phyloP scores from a whole-genome alignment of 2,113 vertebrate species.

The Hippoglossus stenolepis region DNA sequence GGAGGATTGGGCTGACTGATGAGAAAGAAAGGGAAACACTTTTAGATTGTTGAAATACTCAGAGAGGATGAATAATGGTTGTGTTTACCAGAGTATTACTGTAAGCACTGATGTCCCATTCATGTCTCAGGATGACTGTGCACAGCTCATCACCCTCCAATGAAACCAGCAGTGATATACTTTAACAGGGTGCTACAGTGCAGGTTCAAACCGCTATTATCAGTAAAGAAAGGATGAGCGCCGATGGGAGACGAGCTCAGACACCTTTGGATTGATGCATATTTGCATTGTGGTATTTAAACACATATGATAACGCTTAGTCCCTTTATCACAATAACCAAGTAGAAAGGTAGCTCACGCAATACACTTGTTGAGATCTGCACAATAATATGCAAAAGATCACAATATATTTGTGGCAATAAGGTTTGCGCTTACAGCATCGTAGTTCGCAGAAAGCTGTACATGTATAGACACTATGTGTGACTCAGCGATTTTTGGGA shows the following conservation, averaged over 20 bases:
- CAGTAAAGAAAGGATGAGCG: slow-evolving; percentile 6
- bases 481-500: slow-evolving; percentile 61
- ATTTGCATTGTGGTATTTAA: slow-evolving; percentile 56
- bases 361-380: slow-evolving; percentile 75
- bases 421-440: slow-evolving; percentile 77
- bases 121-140: slow-evolving; percentile 79
- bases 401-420: slow-evolving; percentile 83
- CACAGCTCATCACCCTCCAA: slow-evolving; percentile 68
- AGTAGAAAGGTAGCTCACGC: slow-evolving; percentile 78
- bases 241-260: slow-evolving; percentile 16
- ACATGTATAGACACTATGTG: slow-evolving; percentile 59
- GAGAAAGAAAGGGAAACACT: slow-evolving; percentile 8
- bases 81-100: slow-evolving; percentile 35
- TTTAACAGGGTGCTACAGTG: slow-evolving; percentile 76
- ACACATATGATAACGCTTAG: slow-evolving; percentile 57
- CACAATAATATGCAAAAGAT: slow-evolving; percentile 84
- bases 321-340: slow-evolving; percentile 75
- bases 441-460: slow-evolving; percentile 55
- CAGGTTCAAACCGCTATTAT: slow-evolving; percentile 55
- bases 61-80: slow-evolving; percentile 11
- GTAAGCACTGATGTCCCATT: slow-evolving; percentile 69
- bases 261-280: slow-evolving; percentile 30
- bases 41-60: slow-evolving; percentile 1
- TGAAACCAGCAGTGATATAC: slow-evolving; percentile 78
- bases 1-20: slow-evolving; percentile 7